Evolutionary conservation across 2,888 invertebrate genomes (phyloP).

Genomic region (Allophyes oxyacanthae): DNA sequence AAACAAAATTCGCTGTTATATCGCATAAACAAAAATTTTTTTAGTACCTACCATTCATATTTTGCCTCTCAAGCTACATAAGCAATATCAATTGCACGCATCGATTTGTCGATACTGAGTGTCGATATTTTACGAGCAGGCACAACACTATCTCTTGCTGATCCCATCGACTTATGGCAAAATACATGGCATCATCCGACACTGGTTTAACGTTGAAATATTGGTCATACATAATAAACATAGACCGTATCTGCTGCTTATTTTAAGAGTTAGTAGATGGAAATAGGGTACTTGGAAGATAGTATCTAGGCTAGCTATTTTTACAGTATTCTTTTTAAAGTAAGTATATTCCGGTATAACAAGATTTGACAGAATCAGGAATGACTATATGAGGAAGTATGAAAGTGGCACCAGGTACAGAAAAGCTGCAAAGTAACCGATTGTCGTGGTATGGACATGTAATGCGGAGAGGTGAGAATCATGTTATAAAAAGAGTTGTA

Average conservation of each 20-base stretch:
- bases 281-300: neutral
- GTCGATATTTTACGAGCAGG: constrained; percentile 44
- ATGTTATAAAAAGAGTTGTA: no score
- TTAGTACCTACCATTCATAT: constrained; percentile 13
- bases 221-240: constrained; percentile 34
- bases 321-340: no score
- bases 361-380: no score
- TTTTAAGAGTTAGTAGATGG: neutral
- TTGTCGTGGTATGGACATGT: no score
- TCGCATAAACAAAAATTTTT: neutral
- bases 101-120: constrained; percentile 48
- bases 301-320: no score
- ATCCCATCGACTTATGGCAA: constrained; percentile 46
- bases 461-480: no score
- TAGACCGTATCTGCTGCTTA: constrained; percentile 5
- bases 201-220: constrained; percentile 49
- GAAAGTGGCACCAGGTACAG: no score
- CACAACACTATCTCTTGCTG: constrained; percentile 48
- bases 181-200: constrained; percentile 39
- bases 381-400: no score
- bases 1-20: no score
- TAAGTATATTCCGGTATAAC: no score
- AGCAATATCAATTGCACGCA: constrained; percentile 43
- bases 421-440: no score
- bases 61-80: constrained; percentile 27